Evolutionary conservation across 2,797 vertebrate genomes (phyloP), one percentile per base, ranked within the genome.

Genomic region (Gila robusta): DNA sequence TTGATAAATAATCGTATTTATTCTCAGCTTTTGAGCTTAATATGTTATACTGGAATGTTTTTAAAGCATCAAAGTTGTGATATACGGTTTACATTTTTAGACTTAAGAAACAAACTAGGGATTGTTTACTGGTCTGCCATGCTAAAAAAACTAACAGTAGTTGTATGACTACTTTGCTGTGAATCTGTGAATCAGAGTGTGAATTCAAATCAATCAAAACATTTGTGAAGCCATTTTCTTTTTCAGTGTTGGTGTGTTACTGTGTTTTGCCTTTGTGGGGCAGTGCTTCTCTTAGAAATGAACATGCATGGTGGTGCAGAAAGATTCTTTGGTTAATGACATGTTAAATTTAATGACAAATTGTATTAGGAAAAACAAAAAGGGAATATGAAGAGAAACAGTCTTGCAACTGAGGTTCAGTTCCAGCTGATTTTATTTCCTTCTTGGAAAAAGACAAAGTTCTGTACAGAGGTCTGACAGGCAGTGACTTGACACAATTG

Each of bases 341-440:
- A 12, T 6, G 21, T 54, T 39, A 52, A 8, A 69, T 54, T 39
- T 3, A 32, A 66, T 1, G 6, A 64, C 23, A 28, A 16, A 64
- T 0, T 62, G 37, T 6, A 47, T 89, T 81, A 74, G 28, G 37
- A 79, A 19, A 79, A 52, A 78, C 7, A 54, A 79, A 62, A 56
- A 56, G n/a, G 59, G 1, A 16, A 74, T 14, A 37, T 11, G 19
- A 76, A 47, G 52, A 66, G 39, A 84, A 47, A 79, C 10, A 94
- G 92, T 39, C 87, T 92, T 91, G 86, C 89, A 90, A 80, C 89
- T 94, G 95, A 95, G 96, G 96, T 97, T 99, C 98, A 99, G 98
- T 99, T 99, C 98, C 98, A 99, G 98, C 98, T 99, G 97, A 99
- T 99, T 99, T 99, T 99, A 99, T 99, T 99, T 98, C 97, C 97